Conservation (phyloP, 2,888 invertebrate genomes). For the Erynnis tages region DNA sequence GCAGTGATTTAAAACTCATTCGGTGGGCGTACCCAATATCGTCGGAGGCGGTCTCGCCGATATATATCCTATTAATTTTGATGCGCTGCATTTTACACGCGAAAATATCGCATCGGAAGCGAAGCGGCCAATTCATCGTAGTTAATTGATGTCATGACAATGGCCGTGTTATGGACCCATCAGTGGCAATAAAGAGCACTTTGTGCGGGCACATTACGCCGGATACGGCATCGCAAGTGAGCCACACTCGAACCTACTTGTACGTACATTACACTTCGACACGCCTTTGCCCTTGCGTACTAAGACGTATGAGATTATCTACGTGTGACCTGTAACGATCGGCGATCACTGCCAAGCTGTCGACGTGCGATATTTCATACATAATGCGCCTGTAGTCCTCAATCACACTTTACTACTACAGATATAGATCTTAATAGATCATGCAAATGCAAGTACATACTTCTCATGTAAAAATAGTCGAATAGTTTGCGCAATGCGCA, state of each 20-base stretch:
- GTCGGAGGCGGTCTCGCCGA: slow-evolving; percentile 35
- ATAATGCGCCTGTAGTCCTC: slow-evolving; percentile 16
- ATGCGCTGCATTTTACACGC: slow-evolving; percentile 45
- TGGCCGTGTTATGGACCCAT: slow-evolving; percentile 53
- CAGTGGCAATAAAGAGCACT: slow-evolving; percentile 44
- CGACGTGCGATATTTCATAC: neutral
- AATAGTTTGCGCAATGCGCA: too few species aligned
- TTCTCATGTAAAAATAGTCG: too few species aligned
- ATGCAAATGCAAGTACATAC: too few species aligned
- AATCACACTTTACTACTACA: slow-evolving; percentile 53
- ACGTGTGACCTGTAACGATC: neutral
- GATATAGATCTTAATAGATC: too few species aligned
- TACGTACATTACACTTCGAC: too few species aligned
- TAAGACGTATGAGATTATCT: neutral
- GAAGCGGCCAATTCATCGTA: slow-evolving; percentile 48
- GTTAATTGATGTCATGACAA: slow-evolving; percentile 58
- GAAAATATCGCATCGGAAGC: slow-evolving; percentile 43
- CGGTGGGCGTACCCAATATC: slow-evolving; percentile 39
- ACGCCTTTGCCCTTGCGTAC: too few species aligned
- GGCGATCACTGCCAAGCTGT: neutral
- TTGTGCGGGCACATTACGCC: slow-evolving; percentile 33
- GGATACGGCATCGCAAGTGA: neutral
- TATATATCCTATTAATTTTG: slow-evolving; percentile 43
- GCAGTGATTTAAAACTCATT: slow-evolving; percentile 20
- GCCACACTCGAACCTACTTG: neutral